Evolutionary conservation across 2,113 vertebrate genomes (phyloP).

Genomic region (Calypte anna): DNA sequence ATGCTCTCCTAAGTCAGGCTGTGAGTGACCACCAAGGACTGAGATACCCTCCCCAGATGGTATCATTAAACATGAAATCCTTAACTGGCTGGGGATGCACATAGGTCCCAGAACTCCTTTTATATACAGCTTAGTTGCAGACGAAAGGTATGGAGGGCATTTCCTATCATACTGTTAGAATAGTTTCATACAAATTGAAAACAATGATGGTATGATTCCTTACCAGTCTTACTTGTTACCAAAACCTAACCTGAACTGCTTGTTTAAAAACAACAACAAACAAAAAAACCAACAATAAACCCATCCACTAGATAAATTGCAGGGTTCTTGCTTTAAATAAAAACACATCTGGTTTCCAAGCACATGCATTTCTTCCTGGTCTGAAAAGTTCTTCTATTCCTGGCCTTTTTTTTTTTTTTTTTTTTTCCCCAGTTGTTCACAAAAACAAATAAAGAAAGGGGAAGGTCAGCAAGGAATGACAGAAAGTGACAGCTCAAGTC

Average conservation of each 20-base stretch:
- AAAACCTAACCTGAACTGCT: neutral
- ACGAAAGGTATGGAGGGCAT: neutral
- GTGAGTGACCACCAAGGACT: neutral
- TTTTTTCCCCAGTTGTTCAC: constrained; percentile 4
- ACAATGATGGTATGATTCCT: neutral
- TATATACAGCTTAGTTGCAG: neutral
- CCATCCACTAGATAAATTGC: too few relatives aligned
- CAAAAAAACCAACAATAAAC: too few relatives aligned
- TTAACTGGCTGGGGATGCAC: neutral
- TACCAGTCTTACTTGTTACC: neutral
- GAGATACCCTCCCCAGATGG: neutral
- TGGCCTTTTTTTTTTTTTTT: neutral
- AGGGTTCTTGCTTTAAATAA: neutral
- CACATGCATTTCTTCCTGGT: neutral
- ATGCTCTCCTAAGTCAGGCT: neutral
- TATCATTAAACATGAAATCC: neutral
- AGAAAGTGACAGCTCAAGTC: neutral
- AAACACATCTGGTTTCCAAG: neutral
- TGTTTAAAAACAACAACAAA: neutral
- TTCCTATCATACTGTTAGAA: neutral
- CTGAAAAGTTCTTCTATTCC: neutral
- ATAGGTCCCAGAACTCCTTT: neutral
- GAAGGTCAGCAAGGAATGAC: neutral
- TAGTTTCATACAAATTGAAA: neutral
- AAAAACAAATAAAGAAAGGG: neutral